Conservation (phyloP, 2,113 vertebrate genomes). For the Malurus elegans region DNA sequence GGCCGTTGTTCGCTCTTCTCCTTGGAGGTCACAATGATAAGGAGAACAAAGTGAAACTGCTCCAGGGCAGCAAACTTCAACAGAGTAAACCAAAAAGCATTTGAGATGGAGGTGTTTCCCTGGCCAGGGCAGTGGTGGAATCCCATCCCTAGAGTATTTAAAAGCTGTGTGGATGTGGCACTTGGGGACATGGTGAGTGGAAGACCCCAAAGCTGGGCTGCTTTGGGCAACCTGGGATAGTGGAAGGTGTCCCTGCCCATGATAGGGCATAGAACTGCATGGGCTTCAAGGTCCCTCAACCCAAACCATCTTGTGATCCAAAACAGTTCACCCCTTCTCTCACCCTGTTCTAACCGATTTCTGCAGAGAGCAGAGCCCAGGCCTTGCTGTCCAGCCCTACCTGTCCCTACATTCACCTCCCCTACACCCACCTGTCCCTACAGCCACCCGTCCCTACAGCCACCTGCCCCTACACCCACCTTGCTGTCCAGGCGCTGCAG, state of each 20-base stretch:
- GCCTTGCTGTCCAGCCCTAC: background rate
- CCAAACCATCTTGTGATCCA: background rate
- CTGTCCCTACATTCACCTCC: conserved; percentile 73
- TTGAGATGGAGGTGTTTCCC: background rate
- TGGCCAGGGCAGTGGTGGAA: background rate
- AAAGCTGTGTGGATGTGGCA: background rate
- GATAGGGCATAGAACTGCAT: fast-evolving
- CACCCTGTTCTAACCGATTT: background rate
- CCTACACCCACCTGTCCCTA: background rate
- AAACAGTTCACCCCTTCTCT: background rate
- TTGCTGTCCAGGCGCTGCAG: conserved; percentile 93
- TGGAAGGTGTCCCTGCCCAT: background rate
- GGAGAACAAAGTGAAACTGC: background rate
- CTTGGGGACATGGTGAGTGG: background rate
- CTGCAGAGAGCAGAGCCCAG: background rate
- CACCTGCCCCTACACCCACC: conserved; percentile 65
- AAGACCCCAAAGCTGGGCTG: background rate
- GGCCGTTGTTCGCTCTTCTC: background rate
- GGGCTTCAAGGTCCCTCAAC: background rate
- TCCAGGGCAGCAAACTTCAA: background rate
- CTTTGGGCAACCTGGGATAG: background rate
- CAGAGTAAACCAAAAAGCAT: background rate
- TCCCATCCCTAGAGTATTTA: background rate
- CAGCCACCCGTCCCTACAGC: conserved; percentile 30
- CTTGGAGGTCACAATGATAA: background rate